A percentile compares a stretch with the other conserved stretches of the same genome.
Conservation (phyloP, 2,888 invertebrate genomes). For the Bombyx huttoni region DNA sequence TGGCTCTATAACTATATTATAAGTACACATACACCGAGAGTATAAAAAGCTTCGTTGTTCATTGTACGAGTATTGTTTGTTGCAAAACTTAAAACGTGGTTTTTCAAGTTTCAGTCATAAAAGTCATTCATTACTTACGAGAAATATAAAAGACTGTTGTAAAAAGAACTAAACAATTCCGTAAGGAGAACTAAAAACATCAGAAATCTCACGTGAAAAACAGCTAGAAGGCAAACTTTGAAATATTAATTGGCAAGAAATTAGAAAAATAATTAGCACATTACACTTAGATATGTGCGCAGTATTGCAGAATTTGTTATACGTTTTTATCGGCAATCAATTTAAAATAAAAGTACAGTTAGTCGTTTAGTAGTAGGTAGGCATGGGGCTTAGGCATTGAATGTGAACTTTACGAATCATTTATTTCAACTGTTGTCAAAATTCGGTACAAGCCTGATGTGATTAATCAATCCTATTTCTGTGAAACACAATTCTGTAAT, state of each 20-base stretch:
- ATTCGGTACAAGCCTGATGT: no score
- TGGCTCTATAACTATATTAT: slow-evolving; percentile 22
- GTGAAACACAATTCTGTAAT: no score
- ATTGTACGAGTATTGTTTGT: neutral
- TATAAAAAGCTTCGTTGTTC: neutral
- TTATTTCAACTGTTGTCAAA: no score
- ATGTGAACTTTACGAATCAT: no score
- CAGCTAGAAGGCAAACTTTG: neutral
- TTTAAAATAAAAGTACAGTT: neutral
- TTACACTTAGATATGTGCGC: neutral
- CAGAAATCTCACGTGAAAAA: neutral
- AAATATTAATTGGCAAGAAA: neutral
- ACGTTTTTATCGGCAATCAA: neutral
- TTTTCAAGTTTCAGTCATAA: neutral
- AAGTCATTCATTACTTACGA: neutral
- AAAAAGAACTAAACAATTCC: neutral
- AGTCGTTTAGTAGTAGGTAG: no score
- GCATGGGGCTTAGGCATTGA: no score
- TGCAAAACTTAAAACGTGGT: neutral
- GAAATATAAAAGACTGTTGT: neutral
- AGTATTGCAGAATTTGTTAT: neutral
- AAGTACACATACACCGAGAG: neutral
- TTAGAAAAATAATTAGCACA: neutral
- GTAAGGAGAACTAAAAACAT: neutral
- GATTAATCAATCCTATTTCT: no score